Percentiles rank a stretch among this genome's conserved stretches.
phyloP scores from a whole-genome alignment of 2,113 vertebrate species.

The Ctenomys sociabilis region DNA sequence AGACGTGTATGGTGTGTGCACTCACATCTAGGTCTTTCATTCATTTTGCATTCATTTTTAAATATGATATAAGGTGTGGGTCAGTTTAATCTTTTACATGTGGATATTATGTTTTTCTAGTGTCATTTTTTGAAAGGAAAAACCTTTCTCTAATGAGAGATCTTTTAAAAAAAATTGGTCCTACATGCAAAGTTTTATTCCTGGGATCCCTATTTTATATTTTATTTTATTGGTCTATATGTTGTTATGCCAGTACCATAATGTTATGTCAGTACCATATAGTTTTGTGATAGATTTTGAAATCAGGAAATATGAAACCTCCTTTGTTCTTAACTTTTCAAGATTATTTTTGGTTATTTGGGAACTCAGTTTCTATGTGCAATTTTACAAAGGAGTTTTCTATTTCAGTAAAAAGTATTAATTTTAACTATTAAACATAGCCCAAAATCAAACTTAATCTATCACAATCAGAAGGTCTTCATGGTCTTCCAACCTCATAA shows the following conservation, averaged over 20 bases:
- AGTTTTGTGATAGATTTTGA: slow-evolving; percentile 4
- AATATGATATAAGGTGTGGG: not conserved
- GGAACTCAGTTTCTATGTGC: not conserved
- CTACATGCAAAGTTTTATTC: not conserved
- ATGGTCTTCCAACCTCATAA: not conserved
- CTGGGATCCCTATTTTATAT: not conserved
- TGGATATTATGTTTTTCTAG: not conserved
- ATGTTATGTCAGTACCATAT: not conserved
- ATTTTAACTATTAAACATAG: not conserved
- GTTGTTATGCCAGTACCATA: not conserved
- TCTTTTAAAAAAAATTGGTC: not conserved
- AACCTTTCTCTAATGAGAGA: not conserved
- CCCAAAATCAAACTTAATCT: not conserved
- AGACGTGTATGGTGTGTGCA: not conserved
- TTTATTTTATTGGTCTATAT: not conserved
- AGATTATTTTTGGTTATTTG: not conserved
- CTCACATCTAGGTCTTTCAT: not conserved
- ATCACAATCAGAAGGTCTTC: not conserved
- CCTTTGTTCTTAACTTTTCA: slow-evolving; percentile 31
- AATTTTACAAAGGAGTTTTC: not conserved
- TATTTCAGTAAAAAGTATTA: not conserved
- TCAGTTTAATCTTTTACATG: not conserved
- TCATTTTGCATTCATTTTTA: not conserved
- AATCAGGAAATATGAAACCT: not conserved
- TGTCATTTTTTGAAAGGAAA: not conserved